Evolutionary conservation across 2,888 invertebrate genomes (phyloP), one percentile per base, ranked within the genome.

Genomic region (Euproctis similis): DNA sequence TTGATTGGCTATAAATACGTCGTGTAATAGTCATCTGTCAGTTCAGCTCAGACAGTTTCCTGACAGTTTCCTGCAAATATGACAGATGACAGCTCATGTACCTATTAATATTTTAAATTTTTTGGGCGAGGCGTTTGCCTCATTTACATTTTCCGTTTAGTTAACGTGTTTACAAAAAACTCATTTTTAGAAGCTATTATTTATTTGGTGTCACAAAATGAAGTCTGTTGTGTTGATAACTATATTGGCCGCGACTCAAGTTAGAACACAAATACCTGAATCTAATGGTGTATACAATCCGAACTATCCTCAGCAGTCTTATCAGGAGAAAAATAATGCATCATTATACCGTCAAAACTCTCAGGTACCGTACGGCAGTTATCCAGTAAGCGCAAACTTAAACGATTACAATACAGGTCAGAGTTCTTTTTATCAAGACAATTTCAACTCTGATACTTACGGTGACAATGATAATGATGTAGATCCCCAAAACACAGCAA

Each of bases 291-390:
- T 61, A 16, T 77, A 56, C 39, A 76, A 74, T 46, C 70, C 66
- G 1, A 74, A 70, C 34, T 78, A 70, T 56, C 63, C 64, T 10
- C 68, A 63, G 36, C 69, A 65, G 37, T 65, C 59, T 24, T 70
- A 62, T 42, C 51, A 51, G 13, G 64, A 62, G 21, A 67, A 42
- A 28, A 63, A 53, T 38, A 82, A 76, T 53, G 60, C 56, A 16
- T 57, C 71, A 9, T 42, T 38, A 12, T 78, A 80, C 36, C 68
- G 75, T 32, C 63, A 66, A 12, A 76, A 73, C 36, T 33, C 59
- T 27, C 78, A 78, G 56, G 51, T 72, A 38, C 78, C 82, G 19
- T 82, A 76, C 47, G 82, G 82, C 8, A 76, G 77, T 43, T 76
- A 73, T 36, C 68, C 81, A 9, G 71, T 80, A 8, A 80, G 74